Percentiles rank a stretch among this genome's conserved stretches.
phyloP scores from a whole-genome alignment of 2,797 vertebrate species.

The Erpetoichthys calabaricus region DNA sequence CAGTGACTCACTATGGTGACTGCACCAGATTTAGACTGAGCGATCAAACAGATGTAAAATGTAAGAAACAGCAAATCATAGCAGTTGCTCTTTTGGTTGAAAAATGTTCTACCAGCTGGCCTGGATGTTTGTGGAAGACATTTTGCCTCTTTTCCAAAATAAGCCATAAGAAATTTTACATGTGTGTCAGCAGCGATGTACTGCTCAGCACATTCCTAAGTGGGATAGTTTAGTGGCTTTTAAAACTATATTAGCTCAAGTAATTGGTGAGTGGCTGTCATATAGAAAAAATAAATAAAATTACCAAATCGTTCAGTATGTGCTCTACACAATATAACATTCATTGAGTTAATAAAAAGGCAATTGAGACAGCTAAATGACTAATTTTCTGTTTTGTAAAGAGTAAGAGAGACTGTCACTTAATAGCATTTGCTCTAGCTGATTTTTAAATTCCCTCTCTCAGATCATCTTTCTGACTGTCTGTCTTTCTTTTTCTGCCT shows the following conservation, averaged over 20 bases:
- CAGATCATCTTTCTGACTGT: no score
- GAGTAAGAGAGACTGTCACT: no score
- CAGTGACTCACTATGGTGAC: conserved; percentile 58
- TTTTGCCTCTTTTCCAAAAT: conserved; percentile 39
- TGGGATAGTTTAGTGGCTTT: background rate
- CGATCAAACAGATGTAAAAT: conserved; percentile 58
- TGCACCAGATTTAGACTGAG: conserved; percentile 59
- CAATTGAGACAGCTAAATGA: no score
- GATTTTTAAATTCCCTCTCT: no score
- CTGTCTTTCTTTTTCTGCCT: no score
- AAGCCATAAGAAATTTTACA: conserved; percentile 41
- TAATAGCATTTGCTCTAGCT: no score
- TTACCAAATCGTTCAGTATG: no score
- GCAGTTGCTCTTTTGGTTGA: conserved; percentile 72
- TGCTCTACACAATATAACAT: no score
- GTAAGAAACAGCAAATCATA: conserved; percentile 35
- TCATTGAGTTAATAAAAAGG: no score
- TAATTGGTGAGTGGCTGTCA: no score
- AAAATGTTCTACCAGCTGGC: conserved; percentile 70
- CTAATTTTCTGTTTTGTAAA: no score
- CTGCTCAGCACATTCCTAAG: conserved; percentile 10
- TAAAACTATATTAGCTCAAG: background rate
- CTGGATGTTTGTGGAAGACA: conserved; percentile 19
- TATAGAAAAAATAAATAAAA: no score
- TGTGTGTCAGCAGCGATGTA: conserved; percentile 43